phyloP scores from a whole-genome alignment of 2,113 vertebrate species.

The Baryphthengus martii region DNA sequence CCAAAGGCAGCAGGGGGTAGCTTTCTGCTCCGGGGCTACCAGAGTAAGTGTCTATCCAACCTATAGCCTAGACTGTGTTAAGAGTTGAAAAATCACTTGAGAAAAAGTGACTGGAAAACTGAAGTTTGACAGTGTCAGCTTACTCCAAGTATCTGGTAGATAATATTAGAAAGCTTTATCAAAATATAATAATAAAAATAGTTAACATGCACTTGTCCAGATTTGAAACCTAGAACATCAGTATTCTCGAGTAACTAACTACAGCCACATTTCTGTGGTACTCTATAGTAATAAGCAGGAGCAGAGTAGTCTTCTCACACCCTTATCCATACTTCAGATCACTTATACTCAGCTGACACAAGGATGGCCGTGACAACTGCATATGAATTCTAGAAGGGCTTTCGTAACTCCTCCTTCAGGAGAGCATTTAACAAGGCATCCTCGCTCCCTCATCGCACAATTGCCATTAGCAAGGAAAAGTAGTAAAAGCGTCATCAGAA shows the following conservation, averaged over 20 bases:
- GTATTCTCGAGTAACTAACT: neutral
- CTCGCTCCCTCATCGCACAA: neutral
- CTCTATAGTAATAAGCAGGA: neutral
- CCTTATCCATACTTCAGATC: neutral
- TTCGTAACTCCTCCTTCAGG: neutral
- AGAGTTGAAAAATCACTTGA: neutral
- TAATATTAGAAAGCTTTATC: neutral
- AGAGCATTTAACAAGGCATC: neutral
- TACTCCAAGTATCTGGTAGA: neutral
- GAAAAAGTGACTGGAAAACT: neutral
- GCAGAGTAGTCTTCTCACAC: neutral
- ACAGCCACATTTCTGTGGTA: neutral
- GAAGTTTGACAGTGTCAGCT: neutral
- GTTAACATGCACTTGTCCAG: neutral
- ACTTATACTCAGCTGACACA: neutral
- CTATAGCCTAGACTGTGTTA: neutral
- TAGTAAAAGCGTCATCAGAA: neutral
- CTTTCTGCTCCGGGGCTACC: neutral
- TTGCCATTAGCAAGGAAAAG: neutral
- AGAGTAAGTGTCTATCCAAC: neutral
- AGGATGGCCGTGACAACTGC: neutral
- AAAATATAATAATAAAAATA: neutral
- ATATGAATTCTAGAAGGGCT: neutral
- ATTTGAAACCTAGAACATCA: neutral
- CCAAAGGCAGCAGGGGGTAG: neutral